Conservation (phyloP, 2,797 vertebrate species). For the Spea hammondii region DNA sequence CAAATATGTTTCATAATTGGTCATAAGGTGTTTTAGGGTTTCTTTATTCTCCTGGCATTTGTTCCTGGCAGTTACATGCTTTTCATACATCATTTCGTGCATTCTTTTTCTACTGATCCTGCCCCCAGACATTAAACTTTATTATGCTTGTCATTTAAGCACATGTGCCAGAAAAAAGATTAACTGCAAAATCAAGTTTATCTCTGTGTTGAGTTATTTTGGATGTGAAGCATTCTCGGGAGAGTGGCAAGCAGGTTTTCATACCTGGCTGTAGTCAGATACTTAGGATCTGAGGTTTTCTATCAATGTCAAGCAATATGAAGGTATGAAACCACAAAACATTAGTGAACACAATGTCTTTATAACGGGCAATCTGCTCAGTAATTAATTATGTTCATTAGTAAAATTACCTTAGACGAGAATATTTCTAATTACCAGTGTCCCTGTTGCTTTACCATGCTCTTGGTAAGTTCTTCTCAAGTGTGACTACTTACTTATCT, state of each 20-base stretch:
- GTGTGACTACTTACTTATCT: no score
- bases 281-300: conserved; percentile 28
- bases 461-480: no score
- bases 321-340: conserved; percentile 8
- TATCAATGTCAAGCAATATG: conserved; percentile 35
- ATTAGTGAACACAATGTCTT: conserved; percentile 23
- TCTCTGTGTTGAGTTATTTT: conserved; percentile 24
- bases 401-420: not conserved
- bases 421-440: not conserved
- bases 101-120: conserved; percentile 30
- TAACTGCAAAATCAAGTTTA: conserved; percentile 34
- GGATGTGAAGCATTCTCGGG: conserved; percentile 31
- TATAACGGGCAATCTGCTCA: conserved; percentile 24
- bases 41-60: not conserved
- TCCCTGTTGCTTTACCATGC: not conserved
- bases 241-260: conserved; percentile 34
- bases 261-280: conserved; percentile 12
- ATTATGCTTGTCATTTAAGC: conserved; percentile 37
- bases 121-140: conserved; percentile 24
- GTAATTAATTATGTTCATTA: conserved; percentile 27
- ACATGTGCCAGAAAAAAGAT: conserved; percentile 38
- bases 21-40: not conserved
- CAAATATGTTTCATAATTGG: not conserved
- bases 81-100: conserved; percentile 43
- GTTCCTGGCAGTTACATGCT: conserved; percentile 28